Evolutionary conservation across 2,113 vertebrate species (phyloP).

Genomic region (Thamnaconus septentrionalis): DNA sequence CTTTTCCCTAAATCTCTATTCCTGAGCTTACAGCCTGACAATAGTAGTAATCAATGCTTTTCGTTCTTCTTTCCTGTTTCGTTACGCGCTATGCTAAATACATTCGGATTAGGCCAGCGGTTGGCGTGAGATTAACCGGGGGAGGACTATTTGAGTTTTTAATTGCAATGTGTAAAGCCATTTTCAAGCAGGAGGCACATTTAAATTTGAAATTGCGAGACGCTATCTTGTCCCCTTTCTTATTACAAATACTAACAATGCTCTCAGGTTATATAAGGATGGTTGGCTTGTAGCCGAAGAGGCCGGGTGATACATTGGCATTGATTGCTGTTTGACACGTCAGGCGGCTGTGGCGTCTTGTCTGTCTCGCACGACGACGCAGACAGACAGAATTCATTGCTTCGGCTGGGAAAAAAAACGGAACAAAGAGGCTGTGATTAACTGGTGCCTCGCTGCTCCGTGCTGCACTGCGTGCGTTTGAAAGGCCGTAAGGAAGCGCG

Average conservation of each 20-base stretch:
- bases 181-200: slow-evolving; percentile 7
- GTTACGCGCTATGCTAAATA: slow-evolving; percentile 33
- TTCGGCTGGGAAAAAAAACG: too few species aligned
- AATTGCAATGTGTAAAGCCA: slow-evolving; percentile 29
- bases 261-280: slow-evolving; percentile 21
- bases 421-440: slow-evolving; percentile 57
- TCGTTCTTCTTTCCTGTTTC: slow-evolving; percentile 30
- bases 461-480: slow-evolving; percentile 65
- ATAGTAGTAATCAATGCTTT: slow-evolving; percentile 41
- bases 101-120: slow-evolving; percentile 31
- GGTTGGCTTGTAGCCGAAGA: slow-evolving; percentile 9
- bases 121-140: slow-evolving; percentile 13
- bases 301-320: slow-evolving; percentile 25
- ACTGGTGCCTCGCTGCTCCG: slow-evolving; percentile 49
- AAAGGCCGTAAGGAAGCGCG: slow-evolving; percentile 43
- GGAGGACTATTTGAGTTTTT: slow-evolving; percentile 29
- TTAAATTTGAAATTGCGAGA: slow-evolving; percentile 18
- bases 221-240: slow-evolving; percentile 20
- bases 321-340: slow-evolving; percentile 34
- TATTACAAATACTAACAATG: slow-evolving; percentile 14
- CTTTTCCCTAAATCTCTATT: slow-evolving; percentile 27
- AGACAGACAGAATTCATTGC: background rate
- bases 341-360: slow-evolving; percentile 21
- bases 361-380: slow-evolving; percentile 37
- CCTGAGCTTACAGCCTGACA: slow-evolving; percentile 22